Evolutionary conservation across 2,888 invertebrate species (phyloP).

Genomic region (Celastrina argiolus): DNA sequence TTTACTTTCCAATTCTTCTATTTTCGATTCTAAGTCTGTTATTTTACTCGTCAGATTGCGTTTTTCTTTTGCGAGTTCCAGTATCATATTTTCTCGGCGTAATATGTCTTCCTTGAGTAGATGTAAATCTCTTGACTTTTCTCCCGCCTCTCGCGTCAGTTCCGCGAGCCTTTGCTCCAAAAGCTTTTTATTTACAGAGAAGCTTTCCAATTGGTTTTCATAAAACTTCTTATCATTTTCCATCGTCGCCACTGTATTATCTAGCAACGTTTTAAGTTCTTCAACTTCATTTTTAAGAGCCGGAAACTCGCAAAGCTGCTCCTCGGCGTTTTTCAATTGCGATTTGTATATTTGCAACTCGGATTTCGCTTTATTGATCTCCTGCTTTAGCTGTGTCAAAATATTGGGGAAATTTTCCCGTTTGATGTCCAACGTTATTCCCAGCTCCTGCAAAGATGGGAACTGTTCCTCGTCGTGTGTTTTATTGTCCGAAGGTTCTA

Average conservation of each 20-base stretch:
- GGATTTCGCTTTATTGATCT: slow-evolving; percentile 75
- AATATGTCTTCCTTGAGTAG: slow-evolving; percentile 76
- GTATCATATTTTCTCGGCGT: slow-evolving; percentile 77
- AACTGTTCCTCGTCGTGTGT: slow-evolving; percentile 60
- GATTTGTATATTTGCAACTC: slow-evolving; percentile 76
- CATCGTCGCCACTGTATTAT: slow-evolving; percentile 71
- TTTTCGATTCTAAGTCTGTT: slow-evolving; percentile 71
- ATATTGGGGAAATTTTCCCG: slow-evolving; percentile 69
- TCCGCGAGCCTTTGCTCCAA: slow-evolving; percentile 78
- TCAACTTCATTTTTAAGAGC: slow-evolving; percentile 69
- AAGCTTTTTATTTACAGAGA: slow-evolving; percentile 70
- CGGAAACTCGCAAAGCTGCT: slow-evolving; percentile 72
- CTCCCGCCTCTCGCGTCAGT: slow-evolving; percentile 72
- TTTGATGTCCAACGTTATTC: slow-evolving; percentile 66
- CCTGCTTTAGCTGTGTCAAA: slow-evolving; percentile 65
- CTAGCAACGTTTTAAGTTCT: slow-evolving; percentile 65
- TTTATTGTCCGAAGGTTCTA: slow-evolving; percentile 59
- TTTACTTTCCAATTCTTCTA: slow-evolving; percentile 66
- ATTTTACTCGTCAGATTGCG: slow-evolving; percentile 68
- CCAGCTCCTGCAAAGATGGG: slow-evolving; percentile 72
- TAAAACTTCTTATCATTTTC: slow-evolving; percentile 77
- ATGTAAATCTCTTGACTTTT: slow-evolving; percentile 73
- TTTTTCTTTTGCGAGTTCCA: slow-evolving; percentile 78
- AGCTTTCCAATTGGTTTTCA: slow-evolving; percentile 73
- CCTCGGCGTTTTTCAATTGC: slow-evolving; percentile 74